These are phyloP conservation scores for Penaeus indicus DNA, from an alignment of 1,140 invertebrate genomes.

Conservation along the genomic window DNA sequence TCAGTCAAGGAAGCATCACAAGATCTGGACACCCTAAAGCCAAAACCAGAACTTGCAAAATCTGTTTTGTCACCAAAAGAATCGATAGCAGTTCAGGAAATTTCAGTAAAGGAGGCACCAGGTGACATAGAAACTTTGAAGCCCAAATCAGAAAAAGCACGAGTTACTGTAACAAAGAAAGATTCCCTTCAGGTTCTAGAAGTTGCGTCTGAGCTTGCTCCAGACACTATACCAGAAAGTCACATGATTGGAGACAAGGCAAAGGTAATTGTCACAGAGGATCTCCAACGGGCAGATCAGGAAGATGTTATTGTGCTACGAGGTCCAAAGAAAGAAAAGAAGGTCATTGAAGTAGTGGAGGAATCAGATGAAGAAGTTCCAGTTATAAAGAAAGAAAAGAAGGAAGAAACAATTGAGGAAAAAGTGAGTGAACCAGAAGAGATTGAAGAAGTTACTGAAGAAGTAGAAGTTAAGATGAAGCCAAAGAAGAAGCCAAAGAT, in stretches of 20 bases:
- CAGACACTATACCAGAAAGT: constrained; percentile 71
- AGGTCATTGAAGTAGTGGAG: constrained; percentile 52
- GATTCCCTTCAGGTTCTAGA: constrained; percentile 73
- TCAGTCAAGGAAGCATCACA: constrained; percentile 69
- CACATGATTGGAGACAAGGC: constrained; percentile 57
- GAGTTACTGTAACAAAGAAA: constrained; percentile 71
- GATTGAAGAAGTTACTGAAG: constrained; percentile 35
- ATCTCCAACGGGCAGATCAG: constrained; percentile 52
- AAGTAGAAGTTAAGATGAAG: constrained; percentile 68
- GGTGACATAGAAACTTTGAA: constrained; percentile 66
- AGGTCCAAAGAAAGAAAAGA: constrained; percentile 62
- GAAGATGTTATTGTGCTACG: constrained; percentile 57
- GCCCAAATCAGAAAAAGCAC: constrained; percentile 70
- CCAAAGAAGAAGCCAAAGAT: constrained; percentile 67
- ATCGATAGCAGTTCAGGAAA: constrained; percentile 50
- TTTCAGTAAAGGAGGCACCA: constrained; percentile 68
- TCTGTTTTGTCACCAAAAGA: constrained; percentile 37
- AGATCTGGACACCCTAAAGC: constrained; percentile 27
- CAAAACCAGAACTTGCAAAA: constrained; percentile 43
- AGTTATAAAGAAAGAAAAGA: constrained; percentile 26
- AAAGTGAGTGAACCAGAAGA: constrained; percentile 27
- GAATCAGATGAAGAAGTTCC: constrained; percentile 48
- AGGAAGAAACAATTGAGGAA: background rate
- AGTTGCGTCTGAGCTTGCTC: constrained; percentile 72
- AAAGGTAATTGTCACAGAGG: constrained; percentile 51